Evolutionary conservation across 2,113 vertebrate species (phyloP), one percentile per base, ranked within the genome.

Genomic region (Engraulis encrasicolus): DNA sequence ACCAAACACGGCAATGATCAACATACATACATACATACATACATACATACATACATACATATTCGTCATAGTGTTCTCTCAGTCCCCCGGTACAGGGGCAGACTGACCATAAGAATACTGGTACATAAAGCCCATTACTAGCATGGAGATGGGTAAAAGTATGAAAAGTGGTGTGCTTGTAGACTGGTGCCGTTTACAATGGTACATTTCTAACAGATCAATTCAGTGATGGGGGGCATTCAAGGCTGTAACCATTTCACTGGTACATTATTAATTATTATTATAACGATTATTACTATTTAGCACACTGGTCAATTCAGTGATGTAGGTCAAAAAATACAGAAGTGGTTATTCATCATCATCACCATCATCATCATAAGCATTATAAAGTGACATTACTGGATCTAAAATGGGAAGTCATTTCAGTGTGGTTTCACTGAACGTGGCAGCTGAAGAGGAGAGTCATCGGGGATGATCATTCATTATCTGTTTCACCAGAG

Each of bases 61-160:
- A n/a, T n/a, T n/a, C n/a, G n/a, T 84, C 52, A 45, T 89, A 87
- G 86, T 86, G 88, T 89, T 89, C n/a, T 89, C 80, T 82, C 2
- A 82, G 66, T 74, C 66, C 2, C 34, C 31, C 11, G 52, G 61
- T 23, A 7, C 40, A 87, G 84, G 48, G 78, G 79, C 40, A 45
- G 77, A 85, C 50, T 14, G 78, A 82, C 86, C 52, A 34, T 66
- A 45, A 3, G 54, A 83, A 86, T 81, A 78, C 82, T 82, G 78
- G 81, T 81, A 31, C 66, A 74, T 74, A 74, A 74, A 11, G 66
- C 66, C 66, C 27, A 14, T 15, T 34, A 23, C 34, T 74, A 15
- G 12, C 66, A 74, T 74, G 27, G 34, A 74, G 66, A 11, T 74
- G 66, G 66, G 23, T 11, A 11, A 66, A 6, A n/a, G n/a, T 14